Evolutionary conservation across 2,797 vertebrate species (phyloP).

Genomic region (Sandelia bainsii): DNA sequence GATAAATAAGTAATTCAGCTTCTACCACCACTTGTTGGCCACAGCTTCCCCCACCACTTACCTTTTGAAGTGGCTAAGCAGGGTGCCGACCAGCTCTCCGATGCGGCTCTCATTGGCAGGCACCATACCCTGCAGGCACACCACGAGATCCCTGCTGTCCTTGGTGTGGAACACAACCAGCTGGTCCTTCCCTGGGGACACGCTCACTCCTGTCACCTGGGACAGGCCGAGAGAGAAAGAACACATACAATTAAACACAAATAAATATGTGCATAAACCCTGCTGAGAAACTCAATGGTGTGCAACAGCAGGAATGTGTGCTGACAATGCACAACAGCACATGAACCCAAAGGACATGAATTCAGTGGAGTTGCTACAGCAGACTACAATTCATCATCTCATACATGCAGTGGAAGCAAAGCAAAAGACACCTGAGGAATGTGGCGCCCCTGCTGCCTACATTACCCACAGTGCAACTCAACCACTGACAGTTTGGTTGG

Average conservation of each 20-base stretch:
- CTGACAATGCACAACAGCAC: not conserved
- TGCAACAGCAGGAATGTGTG: not conserved
- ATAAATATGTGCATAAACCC: conserved; percentile 13
- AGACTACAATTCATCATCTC: not conserved
- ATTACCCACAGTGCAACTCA: no score
- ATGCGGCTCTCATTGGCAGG: conserved; percentile 91
- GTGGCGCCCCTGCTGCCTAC: no score
- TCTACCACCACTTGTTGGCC: conserved; percentile 6
- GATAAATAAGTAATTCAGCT: not conserved
- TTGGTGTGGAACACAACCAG: conserved; percentile 98
- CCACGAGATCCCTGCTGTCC: conserved; percentile 95
- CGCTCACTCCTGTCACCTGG: conserved; percentile 95
- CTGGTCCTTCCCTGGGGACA: conserved; percentile 97
- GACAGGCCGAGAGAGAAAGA: conserved; percentile 27
- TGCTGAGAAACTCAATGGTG: conserved; percentile 13
- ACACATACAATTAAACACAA: conserved; percentile 28
- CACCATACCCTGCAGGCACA: conserved; percentile 92
- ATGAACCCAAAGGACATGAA: not conserved
- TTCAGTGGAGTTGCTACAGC: not conserved
- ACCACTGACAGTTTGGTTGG: not conserved
- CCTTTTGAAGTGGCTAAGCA: conserved; percentile 97
- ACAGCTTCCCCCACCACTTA: conserved; percentile 54
- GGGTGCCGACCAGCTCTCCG: conserved; percentile 94
- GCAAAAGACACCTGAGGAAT: not conserved
- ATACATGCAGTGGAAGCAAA: conserved; percentile 8